Conservation (phyloP, 2,797 vertebrate genomes). For the Gambelia wislizenii region DNA sequence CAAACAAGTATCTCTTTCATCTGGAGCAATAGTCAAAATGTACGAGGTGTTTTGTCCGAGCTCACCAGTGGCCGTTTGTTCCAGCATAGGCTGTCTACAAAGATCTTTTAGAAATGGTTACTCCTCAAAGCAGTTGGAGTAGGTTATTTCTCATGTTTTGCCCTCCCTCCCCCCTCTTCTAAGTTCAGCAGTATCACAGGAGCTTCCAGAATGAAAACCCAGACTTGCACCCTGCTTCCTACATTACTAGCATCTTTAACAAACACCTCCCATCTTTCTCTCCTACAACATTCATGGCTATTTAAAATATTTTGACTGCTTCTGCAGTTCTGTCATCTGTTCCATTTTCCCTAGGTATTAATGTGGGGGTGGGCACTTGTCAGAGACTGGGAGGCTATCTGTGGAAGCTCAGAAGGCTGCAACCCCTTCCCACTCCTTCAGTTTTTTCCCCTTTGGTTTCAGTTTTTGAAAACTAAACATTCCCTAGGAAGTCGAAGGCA, state of each 20-base stretch:
- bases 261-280: background rate
- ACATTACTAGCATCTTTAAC: too few species aligned
- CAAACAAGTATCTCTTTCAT: background rate
- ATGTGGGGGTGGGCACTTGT: too few species aligned
- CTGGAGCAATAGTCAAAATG: background rate
- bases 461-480: too few species aligned
- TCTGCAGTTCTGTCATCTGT: background rate
- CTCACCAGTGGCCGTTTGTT: background rate
- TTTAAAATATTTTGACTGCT: background rate
- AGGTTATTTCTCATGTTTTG: background rate
- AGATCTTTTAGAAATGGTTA: background rate
- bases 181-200: background rate
- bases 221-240: too few species aligned
- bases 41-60: background rate
- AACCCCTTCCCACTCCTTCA: too few species aligned
- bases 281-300: background rate
- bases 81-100: background rate
- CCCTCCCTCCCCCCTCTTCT: too few species aligned
- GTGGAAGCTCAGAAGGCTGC: too few species aligned
- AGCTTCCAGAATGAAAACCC: background rate
- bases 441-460: too few species aligned
- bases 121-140: background rate
- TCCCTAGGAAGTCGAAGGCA: too few species aligned
- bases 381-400: too few species aligned
- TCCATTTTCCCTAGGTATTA: background rate